Base-by-base conservation (phyloP, 2,888 invertebrate genomes). In the Ceramica pisi region DNA sequence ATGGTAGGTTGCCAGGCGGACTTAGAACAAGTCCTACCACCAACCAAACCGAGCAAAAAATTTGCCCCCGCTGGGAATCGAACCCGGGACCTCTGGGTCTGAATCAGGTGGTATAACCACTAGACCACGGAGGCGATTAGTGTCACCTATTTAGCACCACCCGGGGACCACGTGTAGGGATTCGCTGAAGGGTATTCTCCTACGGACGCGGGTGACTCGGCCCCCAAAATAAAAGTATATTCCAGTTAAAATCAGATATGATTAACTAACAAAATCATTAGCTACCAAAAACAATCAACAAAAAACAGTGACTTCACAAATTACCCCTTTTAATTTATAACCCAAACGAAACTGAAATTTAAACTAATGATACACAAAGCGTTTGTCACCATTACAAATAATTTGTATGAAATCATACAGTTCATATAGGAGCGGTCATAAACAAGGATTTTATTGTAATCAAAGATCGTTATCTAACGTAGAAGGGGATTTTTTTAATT, bases 401-500 rank as follows among this genome's bases (percentile, higher is more conserved):
- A 79, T 86, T 41, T 84, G 84, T 82, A 83, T 78, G 82, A 77
- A 85, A 85, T 80, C 81, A 72, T 74, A 84, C 76, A 72, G 50
- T 74, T 76, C 64, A 60, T 57, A 62, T 70, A 67, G 86, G 86
- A 59, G 86, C 67, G 84, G 80, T 65, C 56, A 19, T 31, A 3
- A 68, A 68, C 77, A 44, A 51, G 75, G 78, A 86, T 84, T 86
- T 77, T 66, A 88, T 89, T 88, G 86, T 90, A 88, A 90, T 89
- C 86, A 75, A 67, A 84, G 92, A 92, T 92, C 76, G 51, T 83
- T 86, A 92, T 92, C 92, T 86, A 57, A 67, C 51, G 41, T 80
- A 80, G 84, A 87, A 87, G 86, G 89, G 88, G 89, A 70, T 66
- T 89, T 57, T 74, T 89, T 92, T 92, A 90, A 93, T 92, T 93